These are phyloP conservation scores for Neoniphon sammara DNA, from an alignment of 2,797 vertebrate species.

Conservation along the genomic window DNA sequence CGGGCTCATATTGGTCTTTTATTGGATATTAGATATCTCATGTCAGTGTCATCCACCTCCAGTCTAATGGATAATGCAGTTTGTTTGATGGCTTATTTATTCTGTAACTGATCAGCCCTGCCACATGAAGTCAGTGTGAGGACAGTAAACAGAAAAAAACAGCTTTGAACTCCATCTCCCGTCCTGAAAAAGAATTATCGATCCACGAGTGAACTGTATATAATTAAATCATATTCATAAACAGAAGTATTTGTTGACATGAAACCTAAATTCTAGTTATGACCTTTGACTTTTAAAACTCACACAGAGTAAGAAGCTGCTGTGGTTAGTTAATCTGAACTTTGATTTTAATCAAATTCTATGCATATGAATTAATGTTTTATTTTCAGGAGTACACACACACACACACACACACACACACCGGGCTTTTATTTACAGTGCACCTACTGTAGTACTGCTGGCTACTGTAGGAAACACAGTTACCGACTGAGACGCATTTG, in stretches of 20 bases:
- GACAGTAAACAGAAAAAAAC: background rate
- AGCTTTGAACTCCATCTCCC: background rate
- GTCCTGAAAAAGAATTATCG: no score
- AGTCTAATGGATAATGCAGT: constrained; percentile 12
- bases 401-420: no score
- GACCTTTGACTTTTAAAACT: constrained; percentile 4
- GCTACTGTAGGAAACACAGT: no score
- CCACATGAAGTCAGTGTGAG: background rate
- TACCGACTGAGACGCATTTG: no score
- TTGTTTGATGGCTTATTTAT: constrained; percentile 17
- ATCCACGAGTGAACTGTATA: background rate
- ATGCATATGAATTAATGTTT: no score
- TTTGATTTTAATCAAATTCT: no score
- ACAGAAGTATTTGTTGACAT: background rate
- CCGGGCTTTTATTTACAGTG: no score
- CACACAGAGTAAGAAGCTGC: no score
- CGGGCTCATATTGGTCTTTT: background rate
- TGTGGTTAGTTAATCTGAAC: no score
- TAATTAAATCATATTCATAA: no score
- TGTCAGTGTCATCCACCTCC: constrained; percentile 7
- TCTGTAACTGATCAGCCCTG: background rate
- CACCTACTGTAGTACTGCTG: no score
- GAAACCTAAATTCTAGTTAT: background rate
- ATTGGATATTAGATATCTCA: constrained; percentile 8
- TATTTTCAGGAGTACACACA: no score